Evolutionary conservation across 2,113 vertebrate species (phyloP).

Genomic region (Aramus guarauna): DNA sequence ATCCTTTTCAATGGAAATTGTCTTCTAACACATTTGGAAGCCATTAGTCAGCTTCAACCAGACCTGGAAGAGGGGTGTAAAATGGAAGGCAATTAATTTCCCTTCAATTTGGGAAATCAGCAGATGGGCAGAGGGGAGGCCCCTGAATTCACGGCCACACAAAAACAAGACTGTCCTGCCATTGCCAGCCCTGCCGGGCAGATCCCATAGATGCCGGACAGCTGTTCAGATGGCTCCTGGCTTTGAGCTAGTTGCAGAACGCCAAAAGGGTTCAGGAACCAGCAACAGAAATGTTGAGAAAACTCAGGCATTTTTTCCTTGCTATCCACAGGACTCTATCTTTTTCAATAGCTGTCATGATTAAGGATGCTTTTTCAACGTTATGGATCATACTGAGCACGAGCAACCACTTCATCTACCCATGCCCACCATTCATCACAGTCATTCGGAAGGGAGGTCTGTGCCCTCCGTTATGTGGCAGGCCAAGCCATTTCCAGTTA

Average conservation of each 20-base stretch:
- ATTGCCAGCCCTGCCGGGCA: accelerated
- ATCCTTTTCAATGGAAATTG: background rate
- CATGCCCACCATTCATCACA: background rate
- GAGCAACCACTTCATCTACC: background rate
- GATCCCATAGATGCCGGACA: background rate
- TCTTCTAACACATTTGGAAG: background rate
- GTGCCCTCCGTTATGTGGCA: background rate
- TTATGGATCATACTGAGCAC: background rate
- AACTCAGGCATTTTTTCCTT: accelerated
- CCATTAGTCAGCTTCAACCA: background rate
- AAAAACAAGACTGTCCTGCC: background rate
- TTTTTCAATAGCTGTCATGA: background rate
- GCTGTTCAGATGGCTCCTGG: background rate
- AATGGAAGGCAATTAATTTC: background rate
- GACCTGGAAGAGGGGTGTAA: background rate
- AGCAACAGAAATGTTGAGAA: background rate
- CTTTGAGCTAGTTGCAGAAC: background rate
- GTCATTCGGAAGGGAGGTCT: background rate
- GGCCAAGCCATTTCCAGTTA: background rate
- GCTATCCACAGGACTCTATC: background rate
- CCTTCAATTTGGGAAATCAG: background rate
- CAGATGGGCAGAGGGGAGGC: background rate
- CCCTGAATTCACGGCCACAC: background rate
- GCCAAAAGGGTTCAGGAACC: background rate
- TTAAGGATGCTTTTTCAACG: background rate